Percentiles rank a stretch among this genome's conserved stretches.
phyloP scores from a whole-genome alignment of 2,888 invertebrate species.

The Diarsia dahlii region DNA sequence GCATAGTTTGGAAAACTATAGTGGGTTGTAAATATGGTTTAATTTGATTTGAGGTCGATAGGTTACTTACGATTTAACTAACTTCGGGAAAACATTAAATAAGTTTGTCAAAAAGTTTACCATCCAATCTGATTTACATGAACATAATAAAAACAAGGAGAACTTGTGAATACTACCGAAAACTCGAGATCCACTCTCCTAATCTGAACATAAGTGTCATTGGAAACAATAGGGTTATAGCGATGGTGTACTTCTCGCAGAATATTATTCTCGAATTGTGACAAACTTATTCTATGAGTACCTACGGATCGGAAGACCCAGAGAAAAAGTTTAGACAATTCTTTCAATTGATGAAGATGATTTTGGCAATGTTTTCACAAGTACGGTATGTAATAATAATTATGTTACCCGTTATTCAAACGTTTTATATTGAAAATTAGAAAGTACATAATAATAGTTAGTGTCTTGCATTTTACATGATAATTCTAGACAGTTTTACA shows the following conservation, averaged over 20 bases:
- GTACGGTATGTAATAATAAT: neutral
- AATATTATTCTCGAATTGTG: conserved; percentile 11
- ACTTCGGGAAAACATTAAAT: neutral
- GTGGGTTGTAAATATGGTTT: too few relatives aligned
- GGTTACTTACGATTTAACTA: neutral
- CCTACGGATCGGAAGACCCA: conserved; percentile 3
- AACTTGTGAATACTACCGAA: neutral
- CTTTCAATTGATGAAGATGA: neutral
- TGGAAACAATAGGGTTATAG: neutral
- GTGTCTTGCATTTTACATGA: neutral
- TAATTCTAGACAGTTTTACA: neutral
- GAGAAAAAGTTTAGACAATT: neutral
- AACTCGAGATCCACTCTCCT: conserved; percentile 14
- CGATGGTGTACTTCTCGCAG: neutral
- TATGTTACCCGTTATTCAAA: too few relatives aligned
- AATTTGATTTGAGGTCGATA: neutral
- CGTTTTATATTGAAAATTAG: too few relatives aligned
- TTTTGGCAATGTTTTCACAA: neutral
- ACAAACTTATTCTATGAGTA: conserved; percentile 33
- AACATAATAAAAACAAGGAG: neutral
- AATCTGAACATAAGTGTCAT: conserved; percentile 17
- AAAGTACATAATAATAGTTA: neutral
- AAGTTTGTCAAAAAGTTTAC: neutral
- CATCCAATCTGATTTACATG: neutral
- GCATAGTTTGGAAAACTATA: neutral